Base-by-base conservation (phyloP, 92 coral and sea anemone species). In the Pocillopora meandrina region DNA sequence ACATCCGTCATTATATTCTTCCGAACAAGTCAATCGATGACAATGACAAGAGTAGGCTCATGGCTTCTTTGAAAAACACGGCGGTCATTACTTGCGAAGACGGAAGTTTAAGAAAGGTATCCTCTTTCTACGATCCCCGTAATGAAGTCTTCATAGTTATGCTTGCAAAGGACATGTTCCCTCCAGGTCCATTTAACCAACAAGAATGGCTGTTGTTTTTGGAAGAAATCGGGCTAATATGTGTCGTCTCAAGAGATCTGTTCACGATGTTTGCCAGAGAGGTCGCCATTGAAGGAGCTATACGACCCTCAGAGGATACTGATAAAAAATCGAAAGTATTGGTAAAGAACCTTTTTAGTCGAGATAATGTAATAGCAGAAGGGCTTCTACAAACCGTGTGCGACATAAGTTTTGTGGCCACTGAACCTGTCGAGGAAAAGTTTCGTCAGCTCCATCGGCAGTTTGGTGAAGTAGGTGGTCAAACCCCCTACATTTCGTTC, bases 141-240 rank as follows among this genome's bases (percentile, higher is more conserved):
- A 89, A 85, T 33, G 47, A 15, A 3, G 77, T 89, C 11, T 84
- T 88, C 58, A 10, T 31, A 1, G 71, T 42, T 12, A 84, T 89
- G 89, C 74, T 89, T 34, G 56, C 56, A n/a, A 88, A 74, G 57
- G 89, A 88, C 11, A 31, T 10, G 82, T 93, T 90, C 65, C 96
- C 96, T n/a, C 88, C 90, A 5, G n/a, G 21, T 9, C 96, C 96
- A 15, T 93, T 90, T 71, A 70, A 59, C 16, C 68, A 81, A 1
- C 13, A 0, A 0, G 13, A 74, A 3, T 93, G 96, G 96, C 26
- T 88, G 61, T 56, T 62, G 11, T 90, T 93, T 61, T 74, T 93
- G 74, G 71, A 74, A 19, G 18, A 82, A 10, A 66, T 90, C 62
- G 96, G 96, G 1, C 82, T 93, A 11, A 83, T 72, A 61, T 74